Evolutionary conservation across 2,113 vertebrate species (phyloP).

Genomic region (Labeo catla): DNA sequence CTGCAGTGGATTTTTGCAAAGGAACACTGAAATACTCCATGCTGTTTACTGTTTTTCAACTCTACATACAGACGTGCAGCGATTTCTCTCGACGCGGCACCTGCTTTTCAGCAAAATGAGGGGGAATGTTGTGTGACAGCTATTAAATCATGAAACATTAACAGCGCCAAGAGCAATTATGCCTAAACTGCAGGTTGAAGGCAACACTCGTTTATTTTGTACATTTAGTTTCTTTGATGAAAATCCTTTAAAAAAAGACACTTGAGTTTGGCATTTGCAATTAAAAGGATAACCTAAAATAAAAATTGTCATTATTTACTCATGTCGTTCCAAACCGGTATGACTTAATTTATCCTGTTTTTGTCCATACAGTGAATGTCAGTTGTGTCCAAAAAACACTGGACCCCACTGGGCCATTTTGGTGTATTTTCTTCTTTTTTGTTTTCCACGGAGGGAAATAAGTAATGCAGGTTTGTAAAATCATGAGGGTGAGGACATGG

Average conservation of each 20-base stretch:
- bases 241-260: neutral
- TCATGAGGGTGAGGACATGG: neutral
- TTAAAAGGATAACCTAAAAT: too few relatives aligned
- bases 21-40: neutral
- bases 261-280: too few relatives aligned
- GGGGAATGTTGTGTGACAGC: constrained; percentile 55
- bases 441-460: neutral
- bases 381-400: neutral
- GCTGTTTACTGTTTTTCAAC: constrained; percentile 21
- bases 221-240: neutral
- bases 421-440: neutral
- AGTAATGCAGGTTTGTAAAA: neutral
- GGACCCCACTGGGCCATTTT: neutral
- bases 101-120: constrained; percentile 27
- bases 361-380: neutral
- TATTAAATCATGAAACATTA: constrained; percentile 75
- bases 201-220: constrained; percentile 67
- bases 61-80: neutral
- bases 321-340: neutral
- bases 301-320: neutral
- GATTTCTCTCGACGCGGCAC: constrained; percentile 12
- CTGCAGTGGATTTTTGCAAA: neutral
- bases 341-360: neutral
- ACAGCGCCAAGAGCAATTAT: constrained; percentile 68
- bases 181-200: constrained; percentile 61